These are phyloP conservation scores for Spatula clypeata DNA, from an alignment of 2,797 vertebrate genomes.

Conservation along the genomic window DNA sequence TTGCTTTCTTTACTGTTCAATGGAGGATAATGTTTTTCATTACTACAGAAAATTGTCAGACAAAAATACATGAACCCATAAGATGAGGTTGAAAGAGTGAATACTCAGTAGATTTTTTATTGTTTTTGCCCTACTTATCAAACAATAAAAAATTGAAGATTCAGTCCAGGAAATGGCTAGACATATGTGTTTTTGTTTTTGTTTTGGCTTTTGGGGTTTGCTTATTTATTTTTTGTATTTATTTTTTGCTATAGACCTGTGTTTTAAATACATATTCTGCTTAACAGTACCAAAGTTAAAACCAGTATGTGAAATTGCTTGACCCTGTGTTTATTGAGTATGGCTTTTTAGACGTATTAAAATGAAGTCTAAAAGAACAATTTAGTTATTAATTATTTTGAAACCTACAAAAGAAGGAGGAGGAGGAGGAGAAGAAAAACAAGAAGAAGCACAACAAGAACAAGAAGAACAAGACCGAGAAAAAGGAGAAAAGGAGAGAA, in stretches of 20 bases:
- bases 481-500: too few relatives aligned
- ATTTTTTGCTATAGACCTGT: not conserved
- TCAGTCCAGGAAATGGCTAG: not conserved
- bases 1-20: not conserved
- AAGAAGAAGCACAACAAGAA: too few relatives aligned
- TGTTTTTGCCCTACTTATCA: not conserved
- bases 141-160: not conserved
- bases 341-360: not conserved
- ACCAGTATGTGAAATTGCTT: not conserved
- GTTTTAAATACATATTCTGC: not conserved
- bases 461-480: too few relatives aligned
- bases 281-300: not conserved
- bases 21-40: not conserved
- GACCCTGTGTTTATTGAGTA: not conserved
- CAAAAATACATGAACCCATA: not conserved
- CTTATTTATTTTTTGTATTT: not conserved
- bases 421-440: too few relatives aligned
- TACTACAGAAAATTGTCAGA: not conserved
- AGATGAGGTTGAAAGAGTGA: not conserved
- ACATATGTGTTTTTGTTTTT: not conserved
- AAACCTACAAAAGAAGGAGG: not conserved
- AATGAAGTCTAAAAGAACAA: not conserved
- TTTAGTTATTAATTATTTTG: not conserved
- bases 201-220: not conserved
- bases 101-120: not conserved